Evolutionary conservation across 2,888 invertebrate species (phyloP), one percentile per base, ranked within the genome.

Genomic region (Cephus sareptanus): DNA sequence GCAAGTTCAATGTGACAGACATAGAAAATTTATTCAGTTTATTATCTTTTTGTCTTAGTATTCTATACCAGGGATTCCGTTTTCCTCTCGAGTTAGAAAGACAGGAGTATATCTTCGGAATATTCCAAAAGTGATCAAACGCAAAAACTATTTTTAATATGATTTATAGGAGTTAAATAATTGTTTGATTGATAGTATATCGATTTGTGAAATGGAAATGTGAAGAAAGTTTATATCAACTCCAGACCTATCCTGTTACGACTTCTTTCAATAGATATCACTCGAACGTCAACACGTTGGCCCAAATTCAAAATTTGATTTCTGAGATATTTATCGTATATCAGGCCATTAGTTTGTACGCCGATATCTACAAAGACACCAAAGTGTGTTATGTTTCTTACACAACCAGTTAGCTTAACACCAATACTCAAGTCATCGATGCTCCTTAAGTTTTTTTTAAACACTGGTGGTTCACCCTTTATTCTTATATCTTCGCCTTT

Each of bases 361-460:
- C 97, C 97, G 83, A 96, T 94, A 89, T 98, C 98, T 0, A 98
- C 96, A 92, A 98, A 98, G 76, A 96, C 96, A 0, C 98, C 98
- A 91, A 98, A 98, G 81, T 96, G 95, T 0, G 97, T 97, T 0
- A 96, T 95, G 91, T 98, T 98, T 30, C 94, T 94, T 1, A 98
- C 95, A 1, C 95, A 94, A n/a, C 98, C 97, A 75, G 94, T 95
- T 75, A 97, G 91, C 13, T 93, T 89, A 81, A 93, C 93, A 0
- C 95, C 95, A 37, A 92, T 89, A 69, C 89, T 92, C 4, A 98
- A 89, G 86, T 96, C 95, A 0, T 94, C 93, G 4, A 96, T 93
- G 73, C 93, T 94, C 15, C 94, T 94, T n/a, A 97, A 92, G 30
- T 95, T 94, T 81, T 95, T 93, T 77, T 95, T 95, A 88, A 98